Percentiles rank a stretch among this genome's conserved stretches.
These are phyloP conservation scores for Podabrus alpinus DNA, from an alignment of 2,888 invertebrate genomes.

Conservation along the genomic window DNA sequence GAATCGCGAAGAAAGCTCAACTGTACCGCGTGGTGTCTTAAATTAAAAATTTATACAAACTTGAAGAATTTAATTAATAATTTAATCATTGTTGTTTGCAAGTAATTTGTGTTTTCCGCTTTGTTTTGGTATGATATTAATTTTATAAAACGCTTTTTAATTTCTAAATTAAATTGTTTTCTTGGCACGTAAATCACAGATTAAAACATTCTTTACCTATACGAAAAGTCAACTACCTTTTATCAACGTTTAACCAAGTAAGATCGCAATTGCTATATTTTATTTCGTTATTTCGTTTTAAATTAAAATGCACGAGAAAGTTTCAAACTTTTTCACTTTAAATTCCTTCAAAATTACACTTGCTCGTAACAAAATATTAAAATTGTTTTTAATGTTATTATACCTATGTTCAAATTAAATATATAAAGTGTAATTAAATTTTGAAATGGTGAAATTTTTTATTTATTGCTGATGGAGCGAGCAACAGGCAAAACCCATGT, in stretches of 20 bases:
- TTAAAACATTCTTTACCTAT: conserved; percentile 26
- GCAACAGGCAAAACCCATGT: neutral
- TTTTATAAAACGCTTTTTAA: conserved; percentile 44
- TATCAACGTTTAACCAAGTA: neutral
- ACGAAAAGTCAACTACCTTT: conserved; percentile 17
- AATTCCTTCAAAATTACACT: neutral
- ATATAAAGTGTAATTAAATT: neutral
- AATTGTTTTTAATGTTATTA: neutral
- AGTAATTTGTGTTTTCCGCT: conserved; percentile 44
- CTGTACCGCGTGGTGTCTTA: conserved; percentile 47
- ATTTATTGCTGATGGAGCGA: neutral
- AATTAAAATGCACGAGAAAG: neutral
- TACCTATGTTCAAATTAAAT: neutral
- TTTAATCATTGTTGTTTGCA: conserved; percentile 51
- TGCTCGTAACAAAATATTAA: neutral
- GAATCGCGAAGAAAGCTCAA: conserved; percentile 36
- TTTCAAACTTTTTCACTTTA: neutral
- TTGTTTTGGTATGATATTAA: conserved; percentile 42
- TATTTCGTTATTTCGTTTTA: neutral
- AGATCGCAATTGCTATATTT: neutral
- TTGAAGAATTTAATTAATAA: conserved; percentile 53
- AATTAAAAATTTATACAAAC: conserved; percentile 51
- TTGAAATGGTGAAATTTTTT: neutral
- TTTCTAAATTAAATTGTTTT: conserved; percentile 39
- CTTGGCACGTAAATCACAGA: conserved; percentile 21